phyloP scores from a whole-genome alignment of 2,888 invertebrate genomes.

The Ophioninae sp. region DNA sequence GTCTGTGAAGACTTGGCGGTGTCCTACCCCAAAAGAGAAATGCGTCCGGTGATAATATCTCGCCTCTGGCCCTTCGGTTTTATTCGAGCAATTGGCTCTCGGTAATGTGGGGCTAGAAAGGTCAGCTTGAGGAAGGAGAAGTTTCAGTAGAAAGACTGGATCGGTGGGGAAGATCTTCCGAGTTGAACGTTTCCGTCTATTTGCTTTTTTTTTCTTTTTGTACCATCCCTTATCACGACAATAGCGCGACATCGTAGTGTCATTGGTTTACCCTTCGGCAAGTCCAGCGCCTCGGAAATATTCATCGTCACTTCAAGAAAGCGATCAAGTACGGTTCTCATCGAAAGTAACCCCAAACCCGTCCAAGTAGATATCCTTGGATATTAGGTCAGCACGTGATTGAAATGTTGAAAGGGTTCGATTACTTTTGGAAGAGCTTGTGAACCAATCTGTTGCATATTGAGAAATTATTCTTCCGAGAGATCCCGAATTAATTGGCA shows the following conservation, averaged over 20 bases:
- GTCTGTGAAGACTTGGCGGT: neutral
- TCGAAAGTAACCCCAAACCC: neutral
- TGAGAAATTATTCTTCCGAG: no score
- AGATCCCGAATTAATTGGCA: no score
- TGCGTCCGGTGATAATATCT: slow-evolving; percentile 22
- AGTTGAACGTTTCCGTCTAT: slow-evolving; percentile 3
- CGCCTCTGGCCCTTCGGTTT: neutral
- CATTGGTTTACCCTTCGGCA: neutral
- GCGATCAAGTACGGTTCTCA: neutral
- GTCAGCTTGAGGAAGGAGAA: slow-evolving; percentile 9
- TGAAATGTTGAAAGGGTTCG: neutral
- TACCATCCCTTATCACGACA: neutral
- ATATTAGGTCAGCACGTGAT: neutral
- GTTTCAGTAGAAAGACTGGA: neutral
- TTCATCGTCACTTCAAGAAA: neutral
- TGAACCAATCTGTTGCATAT: no score
- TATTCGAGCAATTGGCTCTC: slow-evolving; percentile 7
- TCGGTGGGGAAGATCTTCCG: neutral
- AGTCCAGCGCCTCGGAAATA: neutral
- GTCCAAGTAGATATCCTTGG: neutral
- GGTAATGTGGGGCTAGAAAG: slow-evolving; percentile 9
- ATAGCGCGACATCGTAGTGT: neutral
- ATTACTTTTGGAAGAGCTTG: no score
- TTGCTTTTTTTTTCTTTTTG: neutral
- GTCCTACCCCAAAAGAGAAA: slow-evolving; percentile 16